phyloP scores from a whole-genome alignment of 2,113 vertebrate species.

The Hyla sarda region DNA sequence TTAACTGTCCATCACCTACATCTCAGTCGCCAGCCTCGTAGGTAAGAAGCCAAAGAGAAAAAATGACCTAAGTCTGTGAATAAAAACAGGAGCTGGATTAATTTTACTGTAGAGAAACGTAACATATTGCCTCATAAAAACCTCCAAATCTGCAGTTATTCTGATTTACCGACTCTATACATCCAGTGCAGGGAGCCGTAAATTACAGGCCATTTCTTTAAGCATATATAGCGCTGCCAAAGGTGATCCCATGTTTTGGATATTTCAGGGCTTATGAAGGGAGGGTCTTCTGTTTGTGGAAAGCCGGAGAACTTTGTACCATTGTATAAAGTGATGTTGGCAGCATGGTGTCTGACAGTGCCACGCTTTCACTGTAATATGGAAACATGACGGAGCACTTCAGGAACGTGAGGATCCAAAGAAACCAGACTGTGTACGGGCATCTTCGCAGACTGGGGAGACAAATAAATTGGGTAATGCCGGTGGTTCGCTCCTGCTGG shows the following conservation, averaged over 20 bases:
- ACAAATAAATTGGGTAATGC: background rate
- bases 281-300: slow-evolving; percentile 17
- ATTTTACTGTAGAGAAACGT: slow-evolving; percentile 17
- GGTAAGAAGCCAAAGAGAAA: background rate
- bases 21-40: background rate
- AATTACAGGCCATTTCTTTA: slow-evolving; percentile 24
- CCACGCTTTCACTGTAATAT: slow-evolving; percentile 15
- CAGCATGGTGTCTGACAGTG: slow-evolving; percentile 19
- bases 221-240: slow-evolving; percentile 21
- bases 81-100: background rate
- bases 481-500: too few species aligned
- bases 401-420: slow-evolving; percentile 42
- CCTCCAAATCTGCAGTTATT: background rate
- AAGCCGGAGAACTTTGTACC: slow-evolving; percentile 8
- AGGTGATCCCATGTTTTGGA: slow-evolving; percentile 32
- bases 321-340: slow-evolving; percentile 34
- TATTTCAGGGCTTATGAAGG: slow-evolving; percentile 23
- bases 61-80: background rate
- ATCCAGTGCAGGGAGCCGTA: background rate
- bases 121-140: slow-evolving; percentile 30
- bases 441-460: slow-evolving; percentile 29
- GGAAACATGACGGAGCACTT: slow-evolving; percentile 46
- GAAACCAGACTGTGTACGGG: slow-evolving; percentile 6
- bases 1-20: background rate
- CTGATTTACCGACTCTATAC: slow-evolving; percentile 22